Evolutionary conservation across 2,888 invertebrate genomes (phyloP).

Genomic region (Ochropleura leucogaster): DNA sequence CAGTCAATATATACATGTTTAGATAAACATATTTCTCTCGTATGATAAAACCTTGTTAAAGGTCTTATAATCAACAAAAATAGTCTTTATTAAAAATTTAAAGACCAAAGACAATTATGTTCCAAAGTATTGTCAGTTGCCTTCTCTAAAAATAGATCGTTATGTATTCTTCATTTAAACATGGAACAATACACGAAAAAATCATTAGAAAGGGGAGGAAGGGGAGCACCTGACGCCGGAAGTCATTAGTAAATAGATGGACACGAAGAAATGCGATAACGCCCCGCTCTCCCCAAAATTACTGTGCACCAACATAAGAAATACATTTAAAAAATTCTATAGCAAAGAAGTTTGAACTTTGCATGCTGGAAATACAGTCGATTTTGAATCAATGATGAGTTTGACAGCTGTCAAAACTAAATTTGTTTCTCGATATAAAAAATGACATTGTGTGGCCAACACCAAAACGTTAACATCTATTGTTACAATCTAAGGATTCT

Average conservation of each 20-base stretch:
- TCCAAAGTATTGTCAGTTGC: slow-evolving; percentile 8
- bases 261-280: slow-evolving; percentile 85
- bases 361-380: slow-evolving; percentile 15
- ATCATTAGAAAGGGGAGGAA: slow-evolving; percentile 77
- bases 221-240: slow-evolving; percentile 89
- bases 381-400: slow-evolving; percentile 20
- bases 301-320: slow-evolving; percentile 70
- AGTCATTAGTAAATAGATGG: slow-evolving; percentile 91
- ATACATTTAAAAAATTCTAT: slow-evolving; percentile 34
- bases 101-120: slow-evolving; percentile 25
- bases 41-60: no score
- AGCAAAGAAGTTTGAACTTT: slow-evolving; percentile 48
- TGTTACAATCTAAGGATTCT: slow-evolving; percentile 82
- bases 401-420: slow-evolving; percentile 62
- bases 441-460: slow-evolving; percentile 84
- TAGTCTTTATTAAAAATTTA: not conserved
- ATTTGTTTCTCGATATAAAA: slow-evolving; percentile 78
- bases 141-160: slow-evolving; percentile 46
- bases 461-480: slow-evolving; percentile 84
- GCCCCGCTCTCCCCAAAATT: slow-evolving; percentile 86
- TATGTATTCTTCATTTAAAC: slow-evolving; percentile 63
- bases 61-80: no score
- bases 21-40: no score
- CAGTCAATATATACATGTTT: not conserved
- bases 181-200: slow-evolving; percentile 72